Percentiles rank a stretch among this genome's conserved stretches.
Evolutionary conservation across 2,797 vertebrate species (phyloP).

Genomic region (Leptoclinus maculatus): DNA sequence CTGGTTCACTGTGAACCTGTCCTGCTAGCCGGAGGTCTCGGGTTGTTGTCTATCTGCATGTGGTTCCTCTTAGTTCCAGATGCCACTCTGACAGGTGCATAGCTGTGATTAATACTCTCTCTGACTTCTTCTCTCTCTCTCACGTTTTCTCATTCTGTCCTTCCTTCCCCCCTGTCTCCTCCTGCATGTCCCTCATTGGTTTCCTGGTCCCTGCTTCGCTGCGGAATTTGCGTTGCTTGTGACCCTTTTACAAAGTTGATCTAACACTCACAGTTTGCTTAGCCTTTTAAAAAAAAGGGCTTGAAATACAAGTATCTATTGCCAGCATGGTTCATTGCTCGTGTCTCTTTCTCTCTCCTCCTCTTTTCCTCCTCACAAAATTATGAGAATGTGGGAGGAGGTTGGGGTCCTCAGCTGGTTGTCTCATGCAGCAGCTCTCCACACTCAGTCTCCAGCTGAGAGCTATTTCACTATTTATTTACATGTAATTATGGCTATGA

Average conservation of each 20-base stretch:
- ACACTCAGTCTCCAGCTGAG: constrained; percentile 93
- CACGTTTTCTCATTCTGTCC: constrained; percentile 48
- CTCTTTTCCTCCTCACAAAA: constrained; percentile 54
- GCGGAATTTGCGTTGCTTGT: neutral
- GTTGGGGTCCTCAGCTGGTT: constrained; percentile 94
- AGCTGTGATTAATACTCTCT: constrained; percentile 91
- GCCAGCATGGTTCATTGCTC: constrained; percentile 45
- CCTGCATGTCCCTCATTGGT: constrained; percentile 43
- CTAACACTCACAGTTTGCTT: constrained; percentile 20
- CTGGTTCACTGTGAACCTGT: constrained; percentile 72
- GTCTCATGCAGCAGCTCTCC: constrained; percentile 82
- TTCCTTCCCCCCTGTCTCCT: constrained; percentile 39
- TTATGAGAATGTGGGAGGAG: constrained; percentile 69
- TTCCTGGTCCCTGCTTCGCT: neutral
- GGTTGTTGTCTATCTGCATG: constrained; percentile 82
- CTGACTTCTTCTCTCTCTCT: constrained; percentile 61
- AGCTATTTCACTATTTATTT: constrained; percentile 99
- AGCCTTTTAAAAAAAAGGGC: neutral
- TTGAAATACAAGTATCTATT: constrained; percentile 20
- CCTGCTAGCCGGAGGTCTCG: constrained; percentile 62
- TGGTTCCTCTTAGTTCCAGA: constrained; percentile 98
- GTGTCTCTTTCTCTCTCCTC: constrained; percentile 46
- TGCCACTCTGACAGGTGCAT: constrained; percentile 93
- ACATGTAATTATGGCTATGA: constrained; percentile 99
- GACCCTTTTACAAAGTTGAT: constrained; percentile 41